These are phyloP conservation scores for Bacillus rossius DNA, from an alignment of 1,140 invertebrate species.

Conservation along the genomic window DNA sequence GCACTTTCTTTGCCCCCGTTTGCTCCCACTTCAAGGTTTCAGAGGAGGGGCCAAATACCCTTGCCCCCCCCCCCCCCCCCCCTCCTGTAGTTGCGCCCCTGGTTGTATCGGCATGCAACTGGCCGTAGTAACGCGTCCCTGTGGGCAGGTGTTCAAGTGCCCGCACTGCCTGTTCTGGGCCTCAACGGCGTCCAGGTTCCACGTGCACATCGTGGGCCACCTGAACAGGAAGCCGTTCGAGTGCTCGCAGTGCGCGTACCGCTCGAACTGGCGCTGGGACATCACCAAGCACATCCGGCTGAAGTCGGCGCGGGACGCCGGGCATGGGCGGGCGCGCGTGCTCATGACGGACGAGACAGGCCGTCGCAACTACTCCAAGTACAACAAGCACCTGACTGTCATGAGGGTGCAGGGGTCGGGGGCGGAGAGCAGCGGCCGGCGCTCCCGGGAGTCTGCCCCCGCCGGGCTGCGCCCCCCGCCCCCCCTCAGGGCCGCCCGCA, in stretches of 20 bases:
- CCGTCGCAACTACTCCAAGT: slow-evolving; percentile 85
- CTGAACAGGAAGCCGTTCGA: slow-evolving; percentile 91
- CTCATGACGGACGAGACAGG: slow-evolving; percentile 89
- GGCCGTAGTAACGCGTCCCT: no score
- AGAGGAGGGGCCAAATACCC: no score
- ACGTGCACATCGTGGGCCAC: slow-evolving; percentile 89
- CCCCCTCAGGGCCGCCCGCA: slow-evolving; percentile 29
- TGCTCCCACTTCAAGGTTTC: no score
- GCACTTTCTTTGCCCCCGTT: no score
- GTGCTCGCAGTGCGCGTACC: slow-evolving; percentile 88
- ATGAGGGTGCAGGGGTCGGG: slow-evolving; percentile 50
- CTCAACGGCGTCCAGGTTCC: slow-evolving; percentile 79
- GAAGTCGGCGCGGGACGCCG: slow-evolving; percentile 74
- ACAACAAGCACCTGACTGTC: slow-evolving; percentile 78
- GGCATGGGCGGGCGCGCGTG: slow-evolving; percentile 70
- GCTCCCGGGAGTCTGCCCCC: slow-evolving; percentile 18
- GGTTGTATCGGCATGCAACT: no score
- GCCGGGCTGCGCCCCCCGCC: slow-evolving; percentile 32
- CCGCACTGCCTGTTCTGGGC: slow-evolving; percentile 88
- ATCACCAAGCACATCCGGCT: slow-evolving; percentile 93
- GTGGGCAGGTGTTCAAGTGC: slow-evolving; percentile 79
- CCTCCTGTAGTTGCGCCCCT: no score
- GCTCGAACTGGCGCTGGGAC: slow-evolving; percentile 94
- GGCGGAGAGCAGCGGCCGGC: slow-evolving; percentile 21
- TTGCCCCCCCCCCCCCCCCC: no score